Conservation (phyloP, 2,888 invertebrate genomes). For the Blastobasis adustella region DNA sequence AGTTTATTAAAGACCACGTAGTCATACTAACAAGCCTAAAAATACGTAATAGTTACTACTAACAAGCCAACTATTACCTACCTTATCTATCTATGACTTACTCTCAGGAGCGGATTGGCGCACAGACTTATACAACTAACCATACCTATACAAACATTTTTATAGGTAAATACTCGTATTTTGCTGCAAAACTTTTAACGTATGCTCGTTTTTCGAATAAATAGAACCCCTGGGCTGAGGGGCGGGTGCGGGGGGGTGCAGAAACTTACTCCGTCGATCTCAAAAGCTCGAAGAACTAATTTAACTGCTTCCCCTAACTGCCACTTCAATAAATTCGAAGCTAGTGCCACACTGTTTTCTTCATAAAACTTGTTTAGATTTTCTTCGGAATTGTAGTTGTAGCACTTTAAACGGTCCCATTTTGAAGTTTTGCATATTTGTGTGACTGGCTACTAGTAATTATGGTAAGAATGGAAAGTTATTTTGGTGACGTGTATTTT, state of each 20-base stretch:
- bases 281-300: slow-evolving; percentile 69
- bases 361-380: neutral
- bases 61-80: no score
- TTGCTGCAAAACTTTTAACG: slow-evolving; percentile 65
- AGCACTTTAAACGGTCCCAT: neutral
- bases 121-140: no score
- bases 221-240: slow-evolving; percentile 24
- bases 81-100: no score
- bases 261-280: slow-evolving; percentile 64
- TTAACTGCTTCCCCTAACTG: slow-evolving; percentile 65
- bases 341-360: slow-evolving; percentile 23
- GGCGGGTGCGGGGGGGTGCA: slow-evolving; percentile 22
- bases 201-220: slow-evolving; percentile 56
- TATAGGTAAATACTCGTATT: slow-evolving; percentile 21
- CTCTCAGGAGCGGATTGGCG: no score
- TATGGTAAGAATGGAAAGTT: no score
- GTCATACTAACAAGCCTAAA: no score
- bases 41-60: no score
- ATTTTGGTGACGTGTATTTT: no score
- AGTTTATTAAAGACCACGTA: no score
- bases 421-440: no score
- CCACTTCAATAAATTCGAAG: slow-evolving; percentile 64
- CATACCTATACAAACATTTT: no score
- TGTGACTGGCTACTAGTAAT: no score
- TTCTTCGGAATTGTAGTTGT: neutral